These are phyloP conservation scores for Puffinus mauretanicus DNA, from an alignment of 2,113 vertebrate genomes.

Conservation along the genomic window DNA sequence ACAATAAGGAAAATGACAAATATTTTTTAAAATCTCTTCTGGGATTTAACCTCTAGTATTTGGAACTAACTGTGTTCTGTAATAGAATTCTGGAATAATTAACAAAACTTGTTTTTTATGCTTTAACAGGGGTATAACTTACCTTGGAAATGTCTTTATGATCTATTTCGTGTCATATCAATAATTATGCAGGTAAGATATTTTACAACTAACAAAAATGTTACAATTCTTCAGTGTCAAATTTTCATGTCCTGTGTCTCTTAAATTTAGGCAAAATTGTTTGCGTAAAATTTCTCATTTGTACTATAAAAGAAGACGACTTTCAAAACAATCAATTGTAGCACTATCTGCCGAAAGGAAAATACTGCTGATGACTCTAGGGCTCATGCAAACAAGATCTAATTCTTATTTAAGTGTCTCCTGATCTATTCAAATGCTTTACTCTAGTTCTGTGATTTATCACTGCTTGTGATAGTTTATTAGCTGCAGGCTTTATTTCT, in stretches of 20 bases:
- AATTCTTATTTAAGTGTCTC: background rate
- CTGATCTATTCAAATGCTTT: background rate
- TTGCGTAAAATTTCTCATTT: background rate
- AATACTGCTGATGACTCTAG: conserved; percentile 8
- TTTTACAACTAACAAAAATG: background rate
- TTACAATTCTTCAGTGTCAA: background rate
- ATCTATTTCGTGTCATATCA: background rate
- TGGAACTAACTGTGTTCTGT: background rate
- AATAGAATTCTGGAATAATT: background rate
- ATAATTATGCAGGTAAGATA: background rate
- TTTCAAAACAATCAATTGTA: background rate
- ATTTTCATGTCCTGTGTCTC: background rate
- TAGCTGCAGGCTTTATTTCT: background rate
- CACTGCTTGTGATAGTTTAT: background rate
- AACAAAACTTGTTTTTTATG: background rate
- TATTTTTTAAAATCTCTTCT: background rate
- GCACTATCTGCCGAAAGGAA: background rate
- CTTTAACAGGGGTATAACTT: background rate
- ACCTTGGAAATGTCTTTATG: background rate
- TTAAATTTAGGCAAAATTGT: background rate
- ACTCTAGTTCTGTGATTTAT: background rate
- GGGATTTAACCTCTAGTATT: background rate
- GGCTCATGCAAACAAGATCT: background rate
- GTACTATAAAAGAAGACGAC: background rate
- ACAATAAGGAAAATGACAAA: background rate